These are phyloP conservation scores for Fulica atra DNA, from an alignment of 2,113 vertebrate genomes.

Conservation along the genomic window DNA sequence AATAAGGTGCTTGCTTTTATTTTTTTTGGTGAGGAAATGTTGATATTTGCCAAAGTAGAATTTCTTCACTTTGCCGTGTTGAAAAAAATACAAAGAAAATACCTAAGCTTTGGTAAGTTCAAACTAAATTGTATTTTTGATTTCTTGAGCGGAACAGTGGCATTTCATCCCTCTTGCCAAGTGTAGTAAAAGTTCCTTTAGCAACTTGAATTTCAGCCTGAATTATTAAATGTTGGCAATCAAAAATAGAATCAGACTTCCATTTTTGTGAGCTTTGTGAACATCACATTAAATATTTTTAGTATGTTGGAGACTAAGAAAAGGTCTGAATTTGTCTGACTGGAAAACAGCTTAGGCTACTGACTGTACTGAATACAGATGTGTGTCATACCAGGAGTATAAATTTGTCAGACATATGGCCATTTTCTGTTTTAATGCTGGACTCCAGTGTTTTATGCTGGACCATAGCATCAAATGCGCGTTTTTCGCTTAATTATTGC, in stretches of 20 bases:
- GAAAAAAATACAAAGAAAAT: conserved; percentile 15
- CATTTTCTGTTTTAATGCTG: neutral
- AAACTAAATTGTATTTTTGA: neutral
- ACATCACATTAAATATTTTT: conserved; percentile 28
- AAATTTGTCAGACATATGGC: neutral
- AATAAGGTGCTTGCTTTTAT: neutral
- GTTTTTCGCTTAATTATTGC: neutral
- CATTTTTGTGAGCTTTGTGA: neutral
- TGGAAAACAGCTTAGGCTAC: conserved; percentile 57
- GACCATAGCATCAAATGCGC: neutral
- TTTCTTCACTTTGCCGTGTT: neutral
- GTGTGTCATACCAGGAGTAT: neutral
- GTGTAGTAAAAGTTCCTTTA: conserved; percentile 30
- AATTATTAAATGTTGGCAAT: conserved; percentile 22
- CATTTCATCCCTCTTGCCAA: conserved; percentile 46
- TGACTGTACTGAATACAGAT: neutral
- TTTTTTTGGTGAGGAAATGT: neutral
- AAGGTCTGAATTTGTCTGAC: conserved; percentile 26
- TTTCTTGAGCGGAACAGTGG: conserved; percentile 51
- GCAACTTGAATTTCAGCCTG: conserved; percentile 44
- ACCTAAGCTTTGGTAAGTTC: neutral
- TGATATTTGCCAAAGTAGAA: neutral
- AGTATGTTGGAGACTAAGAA: conserved; percentile 9
- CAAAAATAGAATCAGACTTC: conserved; percentile 38
- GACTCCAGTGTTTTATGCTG: neutral